Percentiles rank a stretch among this genome's conserved stretches.
Evolutionary conservation across 2,888 invertebrate species (phyloP).

Genomic region (Phytoseiulus persimilis): DNA sequence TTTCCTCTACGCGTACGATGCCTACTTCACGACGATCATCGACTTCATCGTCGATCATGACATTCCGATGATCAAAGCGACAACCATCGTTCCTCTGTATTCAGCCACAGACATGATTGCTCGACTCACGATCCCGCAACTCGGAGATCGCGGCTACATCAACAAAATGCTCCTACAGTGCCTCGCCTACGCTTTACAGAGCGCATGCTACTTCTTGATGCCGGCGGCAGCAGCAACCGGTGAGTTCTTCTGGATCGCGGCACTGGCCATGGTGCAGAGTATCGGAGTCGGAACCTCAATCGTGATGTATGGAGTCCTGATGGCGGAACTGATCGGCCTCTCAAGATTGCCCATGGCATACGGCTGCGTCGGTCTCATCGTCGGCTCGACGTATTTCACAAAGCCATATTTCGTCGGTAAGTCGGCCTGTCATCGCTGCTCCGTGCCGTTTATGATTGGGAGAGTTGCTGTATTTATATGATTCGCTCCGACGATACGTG

Average conservation of each 20-base stretch:
- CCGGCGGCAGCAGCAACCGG: neutral
- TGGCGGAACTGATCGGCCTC: neutral
- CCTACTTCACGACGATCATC: conserved; percentile 33
- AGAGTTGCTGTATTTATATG: too few relatives aligned
- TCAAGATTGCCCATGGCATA: conserved; percentile 1
- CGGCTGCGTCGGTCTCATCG: neutral
- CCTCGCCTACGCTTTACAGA: conserved; percentile 12
- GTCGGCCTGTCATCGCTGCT: neutral
- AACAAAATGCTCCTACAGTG: conserved; percentile 6
- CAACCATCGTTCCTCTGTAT: conserved; percentile 17
- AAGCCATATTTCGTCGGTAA: conserved; percentile 26
- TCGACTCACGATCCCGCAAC: conserved; percentile 6
- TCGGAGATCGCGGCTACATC: conserved; percentile 23
- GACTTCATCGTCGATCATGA: conserved; percentile 22
- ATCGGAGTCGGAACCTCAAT: conserved; percentile 17
- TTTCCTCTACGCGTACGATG: conserved; percentile 23
- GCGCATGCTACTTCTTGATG: neutral
- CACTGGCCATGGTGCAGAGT: conserved; percentile 12
- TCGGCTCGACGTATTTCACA: conserved; percentile 23
- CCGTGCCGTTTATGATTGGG: neutral
- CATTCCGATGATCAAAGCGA: conserved; percentile 11
- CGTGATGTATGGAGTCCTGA: conserved; percentile 17
- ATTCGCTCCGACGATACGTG: too few relatives aligned
- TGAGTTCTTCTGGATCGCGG: conserved; percentile 9
- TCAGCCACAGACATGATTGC: conserved; percentile 14